phyloP scores from a whole-genome alignment of 2,888 invertebrate genomes.

The Luperina testacea region DNA sequence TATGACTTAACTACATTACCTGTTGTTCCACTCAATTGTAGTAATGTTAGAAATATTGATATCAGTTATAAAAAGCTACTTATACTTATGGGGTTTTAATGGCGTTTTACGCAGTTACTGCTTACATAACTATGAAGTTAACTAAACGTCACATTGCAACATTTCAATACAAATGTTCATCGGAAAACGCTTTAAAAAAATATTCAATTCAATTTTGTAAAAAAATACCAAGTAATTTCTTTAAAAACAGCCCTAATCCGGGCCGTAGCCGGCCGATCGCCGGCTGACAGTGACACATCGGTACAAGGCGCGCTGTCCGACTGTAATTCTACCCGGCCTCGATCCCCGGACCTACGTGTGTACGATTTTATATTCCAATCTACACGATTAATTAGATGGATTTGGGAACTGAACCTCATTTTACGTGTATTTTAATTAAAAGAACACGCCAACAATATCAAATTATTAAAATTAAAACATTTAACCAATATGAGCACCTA shows the following conservation, averaged over 20 bases:
- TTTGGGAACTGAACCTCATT: slow-evolving; percentile 62
- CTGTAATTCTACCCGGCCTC: slow-evolving; percentile 88
- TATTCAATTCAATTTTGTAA: slow-evolving; percentile 40
- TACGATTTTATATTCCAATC: slow-evolving; percentile 83
- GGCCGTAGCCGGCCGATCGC: slow-evolving; percentile 80
- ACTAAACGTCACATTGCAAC: background rate
- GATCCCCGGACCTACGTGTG: slow-evolving; percentile 70
- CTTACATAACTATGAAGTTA: background rate
- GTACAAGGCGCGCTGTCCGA: slow-evolving; percentile 88
- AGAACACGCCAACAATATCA: slow-evolving; percentile 46
- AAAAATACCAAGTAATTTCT: slow-evolving; percentile 82
- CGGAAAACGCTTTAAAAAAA: slow-evolving; percentile 22
- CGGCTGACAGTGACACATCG: slow-evolving; percentile 90
- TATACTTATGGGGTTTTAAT: background rate
- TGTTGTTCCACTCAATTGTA: slow-evolving; percentile 58
- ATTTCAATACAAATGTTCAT: background rate
- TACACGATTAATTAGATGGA: slow-evolving; percentile 78
- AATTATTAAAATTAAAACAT: slow-evolving; percentile 50
- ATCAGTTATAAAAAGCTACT: slow-evolving; percentile 14
- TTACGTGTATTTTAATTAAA: slow-evolving; percentile 57
- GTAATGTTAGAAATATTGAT: slow-evolving; percentile 34
- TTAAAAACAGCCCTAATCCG: slow-evolving; percentile 87
- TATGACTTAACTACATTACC: slow-evolving; percentile 74
- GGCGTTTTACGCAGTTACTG: background rate
- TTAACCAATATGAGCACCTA: slow-evolving; percentile 32